Percentiles rank a stretch among this genome's conserved stretches.
Conservation (phyloP, 2,113 vertebrate genomes). For the Castor canadensis region DNA sequence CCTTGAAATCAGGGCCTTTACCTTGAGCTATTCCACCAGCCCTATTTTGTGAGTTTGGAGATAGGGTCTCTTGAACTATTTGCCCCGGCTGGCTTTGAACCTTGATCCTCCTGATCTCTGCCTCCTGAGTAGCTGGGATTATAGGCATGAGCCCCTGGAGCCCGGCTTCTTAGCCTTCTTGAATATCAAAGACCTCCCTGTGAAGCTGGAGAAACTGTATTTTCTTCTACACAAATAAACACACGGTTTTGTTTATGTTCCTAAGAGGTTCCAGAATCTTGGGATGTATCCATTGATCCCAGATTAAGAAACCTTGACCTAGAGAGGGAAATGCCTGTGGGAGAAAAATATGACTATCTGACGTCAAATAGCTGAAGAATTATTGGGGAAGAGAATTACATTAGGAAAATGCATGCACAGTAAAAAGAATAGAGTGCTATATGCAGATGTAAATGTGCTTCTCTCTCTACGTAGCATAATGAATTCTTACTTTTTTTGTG, state of each 20-base stretch:
- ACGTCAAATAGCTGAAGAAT: not conserved
- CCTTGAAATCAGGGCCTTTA: not conserved
- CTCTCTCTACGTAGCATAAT: not conserved
- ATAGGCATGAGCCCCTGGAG: no score
- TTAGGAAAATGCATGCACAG: not conserved
- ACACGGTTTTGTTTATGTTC: not conserved
- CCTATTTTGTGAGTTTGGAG: no score
- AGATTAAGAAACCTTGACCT: not conserved
- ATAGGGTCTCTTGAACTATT: no score
- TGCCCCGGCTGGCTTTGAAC: no score
- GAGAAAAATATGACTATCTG: constrained; percentile 21
- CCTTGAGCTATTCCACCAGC: no score
- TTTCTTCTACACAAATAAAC: not conserved
- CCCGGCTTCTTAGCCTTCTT: constrained; percentile 11
- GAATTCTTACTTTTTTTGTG: not conserved
- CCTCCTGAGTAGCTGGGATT: no score
- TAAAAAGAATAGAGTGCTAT: not conserved
- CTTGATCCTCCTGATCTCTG: no score
- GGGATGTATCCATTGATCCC: not conserved
- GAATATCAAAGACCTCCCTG: not conserved
- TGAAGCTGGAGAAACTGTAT: not conserved
- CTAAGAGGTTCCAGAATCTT: no score
- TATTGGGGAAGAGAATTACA: not conserved
- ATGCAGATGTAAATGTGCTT: not conserved
- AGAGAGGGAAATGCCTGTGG: not conserved